Conservation (phyloP, 2,113 vertebrate genomes). For the Hemichromis elongatus region DNA sequence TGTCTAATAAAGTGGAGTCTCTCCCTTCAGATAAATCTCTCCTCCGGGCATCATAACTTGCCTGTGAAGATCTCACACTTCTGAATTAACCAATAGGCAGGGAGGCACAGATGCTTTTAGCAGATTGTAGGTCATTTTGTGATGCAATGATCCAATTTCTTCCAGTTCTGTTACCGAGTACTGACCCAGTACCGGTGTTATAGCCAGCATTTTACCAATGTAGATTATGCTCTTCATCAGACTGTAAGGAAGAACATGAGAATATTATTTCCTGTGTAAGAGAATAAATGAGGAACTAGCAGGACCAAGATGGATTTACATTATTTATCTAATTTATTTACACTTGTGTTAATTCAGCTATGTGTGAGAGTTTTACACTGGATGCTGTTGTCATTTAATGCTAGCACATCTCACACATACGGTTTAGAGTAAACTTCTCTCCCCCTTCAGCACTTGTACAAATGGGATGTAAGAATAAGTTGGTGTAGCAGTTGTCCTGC, state of each 20-base stretch:
- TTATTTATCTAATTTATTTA: background rate
- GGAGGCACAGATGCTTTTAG: background rate
- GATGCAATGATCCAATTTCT: background rate
- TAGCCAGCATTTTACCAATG: background rate
- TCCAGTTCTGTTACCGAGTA: background rate
- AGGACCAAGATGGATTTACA: background rate
- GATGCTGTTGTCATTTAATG: background rate
- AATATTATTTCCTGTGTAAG: background rate
- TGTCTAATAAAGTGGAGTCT: slow-evolving; percentile 25
- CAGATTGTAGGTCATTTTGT: background rate
- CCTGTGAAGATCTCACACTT: background rate
- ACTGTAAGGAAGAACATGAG: background rate
- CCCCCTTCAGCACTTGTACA: background rate
- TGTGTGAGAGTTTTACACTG: background rate
- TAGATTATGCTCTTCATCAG: background rate
- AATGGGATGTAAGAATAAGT: background rate
- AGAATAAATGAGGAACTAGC: background rate
- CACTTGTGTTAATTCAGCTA: background rate
- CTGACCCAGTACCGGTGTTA: background rate
- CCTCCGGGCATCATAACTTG: background rate
- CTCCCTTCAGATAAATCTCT: background rate
- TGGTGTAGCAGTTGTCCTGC: background rate
- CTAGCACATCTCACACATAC: background rate
- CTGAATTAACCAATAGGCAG: background rate
- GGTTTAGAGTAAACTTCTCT: background rate